Conservation (phyloP, 2,797 vertebrate species). For the Enteromius anoplus region DNA sequence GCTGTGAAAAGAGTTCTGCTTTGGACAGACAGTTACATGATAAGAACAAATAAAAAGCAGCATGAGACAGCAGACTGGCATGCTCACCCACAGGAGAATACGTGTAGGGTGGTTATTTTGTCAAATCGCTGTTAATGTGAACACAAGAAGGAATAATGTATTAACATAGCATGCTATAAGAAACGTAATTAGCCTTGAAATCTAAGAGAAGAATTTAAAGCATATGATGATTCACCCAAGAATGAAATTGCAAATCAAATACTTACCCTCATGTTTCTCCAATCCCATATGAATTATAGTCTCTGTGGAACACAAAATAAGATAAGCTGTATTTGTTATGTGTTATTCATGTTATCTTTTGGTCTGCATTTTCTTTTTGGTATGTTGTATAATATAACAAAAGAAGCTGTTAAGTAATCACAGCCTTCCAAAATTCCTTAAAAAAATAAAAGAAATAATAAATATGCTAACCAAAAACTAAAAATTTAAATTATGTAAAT, state of each 20-base stretch:
- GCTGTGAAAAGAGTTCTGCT: neutral
- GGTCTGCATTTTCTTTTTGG: neutral
- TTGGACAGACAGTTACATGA: constrained; percentile 50
- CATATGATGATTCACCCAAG: neutral
- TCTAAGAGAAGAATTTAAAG: constrained; percentile 52
- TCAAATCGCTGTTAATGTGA: constrained; percentile 2
- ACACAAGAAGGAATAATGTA: constrained; percentile 11
- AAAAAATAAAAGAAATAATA: neutral
- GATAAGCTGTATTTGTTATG: neutral
- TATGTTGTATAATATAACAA: neutral
- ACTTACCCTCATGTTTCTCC: neutral
- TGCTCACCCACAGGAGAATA: constrained; percentile 15
- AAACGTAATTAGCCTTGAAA: neutral
- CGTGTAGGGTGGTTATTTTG: neutral
- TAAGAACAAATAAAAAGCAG: constrained; percentile 45
- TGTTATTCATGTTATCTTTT: neutral
- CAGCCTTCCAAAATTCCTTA: neutral
- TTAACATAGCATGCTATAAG: neutral
- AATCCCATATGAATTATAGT: neutral
- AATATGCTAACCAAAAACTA: neutral
- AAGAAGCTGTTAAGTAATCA: no score
- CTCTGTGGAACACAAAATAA: neutral
- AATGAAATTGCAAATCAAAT: neutral
- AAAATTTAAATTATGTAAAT: neutral
- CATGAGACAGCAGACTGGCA: constrained; percentile 13